Conservation (phyloP, 2,888 invertebrate genomes). For the Rhaphigaster nebulosa region DNA sequence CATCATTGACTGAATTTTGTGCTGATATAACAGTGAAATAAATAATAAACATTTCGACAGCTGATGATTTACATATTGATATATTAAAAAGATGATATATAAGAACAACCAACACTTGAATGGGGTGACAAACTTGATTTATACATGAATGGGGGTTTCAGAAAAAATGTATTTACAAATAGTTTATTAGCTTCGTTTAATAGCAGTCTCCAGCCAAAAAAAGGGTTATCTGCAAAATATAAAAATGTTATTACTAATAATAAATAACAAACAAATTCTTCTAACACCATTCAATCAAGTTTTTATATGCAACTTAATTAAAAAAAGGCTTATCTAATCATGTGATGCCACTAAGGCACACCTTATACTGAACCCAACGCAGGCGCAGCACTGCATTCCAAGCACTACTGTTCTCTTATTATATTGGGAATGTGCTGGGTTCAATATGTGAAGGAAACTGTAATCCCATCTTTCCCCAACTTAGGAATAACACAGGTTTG, state of each 20-base stretch:
- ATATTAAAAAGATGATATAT: slow-evolving; percentile 39
- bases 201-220: slow-evolving; percentile 49
- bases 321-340: no score
- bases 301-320: no score
- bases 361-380: no score
- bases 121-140: slow-evolving; percentile 54
- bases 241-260: not conserved
- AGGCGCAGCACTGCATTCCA: no score
- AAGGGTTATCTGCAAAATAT: slow-evolving; percentile 44
- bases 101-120: slow-evolving; percentile 47
- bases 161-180: slow-evolving; percentile 58
- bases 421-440: no score
- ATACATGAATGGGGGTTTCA: slow-evolving; percentile 44
- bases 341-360: not conserved
- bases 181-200: slow-evolving; percentile 35
- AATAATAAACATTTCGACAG: slow-evolving; percentile 39
- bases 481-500: no score
- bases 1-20: slow-evolving; percentile 45
- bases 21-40: slow-evolving; percentile 33
- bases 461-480: no score
- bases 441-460: no score
- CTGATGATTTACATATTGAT: slow-evolving; percentile 41
- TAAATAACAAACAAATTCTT: not conserved
- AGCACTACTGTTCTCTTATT: no score
- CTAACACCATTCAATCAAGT: no score